These are phyloP conservation scores for Peromyscus polionotus DNA, from an alignment of 2,113 vertebrate species.

Conservation along the genomic window DNA sequence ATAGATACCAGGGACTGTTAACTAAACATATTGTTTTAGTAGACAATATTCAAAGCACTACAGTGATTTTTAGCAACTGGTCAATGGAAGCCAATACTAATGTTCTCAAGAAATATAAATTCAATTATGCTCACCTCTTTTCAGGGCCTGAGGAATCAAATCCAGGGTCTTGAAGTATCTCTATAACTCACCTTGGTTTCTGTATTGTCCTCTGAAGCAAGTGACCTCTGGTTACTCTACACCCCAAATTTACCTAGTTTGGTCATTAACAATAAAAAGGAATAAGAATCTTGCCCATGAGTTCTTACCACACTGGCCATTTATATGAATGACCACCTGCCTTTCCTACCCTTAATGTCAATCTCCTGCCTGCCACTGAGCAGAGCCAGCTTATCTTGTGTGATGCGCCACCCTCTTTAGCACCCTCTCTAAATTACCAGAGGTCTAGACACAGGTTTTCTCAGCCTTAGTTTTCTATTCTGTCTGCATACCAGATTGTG, in stretches of 20 bases:
- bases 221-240: neutral
- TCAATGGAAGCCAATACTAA: neutral
- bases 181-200: neutral
- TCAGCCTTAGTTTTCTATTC: neutral
- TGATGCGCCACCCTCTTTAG: neutral
- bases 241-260: neutral
- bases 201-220: neutral
- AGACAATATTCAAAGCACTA: neutral
- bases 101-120: neutral
- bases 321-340: neutral
- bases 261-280: neutral
- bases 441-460: neutral
- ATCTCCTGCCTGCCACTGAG: neutral
- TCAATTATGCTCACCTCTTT: neutral
- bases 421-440: neutral
- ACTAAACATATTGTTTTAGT: neutral
- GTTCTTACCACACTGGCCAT: neutral
- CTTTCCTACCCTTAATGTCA: neutral
- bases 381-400: neutral
- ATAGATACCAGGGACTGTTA: neutral
- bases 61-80: neutral
- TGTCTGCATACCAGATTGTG: neutral
- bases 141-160: neutral
- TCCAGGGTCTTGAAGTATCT: neutral
- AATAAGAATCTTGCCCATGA: neutral